Percentiles rank a stretch among this genome's conserved stretches.
Evolutionary conservation across 2,113 vertebrate species (phyloP).

Genomic region (Colinus virginianus): DNA sequence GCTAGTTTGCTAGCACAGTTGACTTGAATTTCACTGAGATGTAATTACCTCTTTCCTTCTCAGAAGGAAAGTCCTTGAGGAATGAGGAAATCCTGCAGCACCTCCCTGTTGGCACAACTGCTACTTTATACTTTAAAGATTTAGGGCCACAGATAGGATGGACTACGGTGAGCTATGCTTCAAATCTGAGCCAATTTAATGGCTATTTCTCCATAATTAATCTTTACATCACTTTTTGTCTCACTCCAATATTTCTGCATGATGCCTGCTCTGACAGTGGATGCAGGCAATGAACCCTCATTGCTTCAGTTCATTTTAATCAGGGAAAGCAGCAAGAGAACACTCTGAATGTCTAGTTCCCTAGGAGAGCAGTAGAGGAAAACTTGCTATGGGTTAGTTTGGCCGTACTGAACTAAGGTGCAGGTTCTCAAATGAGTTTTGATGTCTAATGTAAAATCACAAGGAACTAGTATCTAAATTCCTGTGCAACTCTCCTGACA

Average conservation of each 20-base stretch:
- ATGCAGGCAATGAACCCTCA: slow-evolving; percentile 29
- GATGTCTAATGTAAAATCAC: not conserved
- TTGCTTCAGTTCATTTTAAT: slow-evolving; percentile 47
- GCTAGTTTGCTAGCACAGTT: not conserved
- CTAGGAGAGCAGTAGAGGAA: slow-evolving; percentile 1
- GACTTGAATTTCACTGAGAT: slow-evolving; percentile 21
- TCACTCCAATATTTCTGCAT: slow-evolving; percentile 39
- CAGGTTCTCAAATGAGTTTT: not conserved
- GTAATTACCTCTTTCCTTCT: slow-evolving; percentile 64
- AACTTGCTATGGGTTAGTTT: not conserved
- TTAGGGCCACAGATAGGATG: slow-evolving; percentile 90
- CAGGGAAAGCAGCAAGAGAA: slow-evolving; percentile 35
- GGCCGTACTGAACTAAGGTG: not conserved
- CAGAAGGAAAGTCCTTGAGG: slow-evolving; percentile 85
- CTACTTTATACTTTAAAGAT: slow-evolving; percentile 89
- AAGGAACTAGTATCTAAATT: not conserved
- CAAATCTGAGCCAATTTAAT: slow-evolving; percentile 18
- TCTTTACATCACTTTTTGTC: slow-evolving; percentile 40
- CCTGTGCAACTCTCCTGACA: not conserved
- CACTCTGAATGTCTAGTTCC: not conserved
- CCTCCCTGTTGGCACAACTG: slow-evolving; percentile 86
- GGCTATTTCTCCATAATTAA: slow-evolving; percentile 55
- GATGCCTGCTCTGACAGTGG: slow-evolving; percentile 26
- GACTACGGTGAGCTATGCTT: slow-evolving; percentile 84
- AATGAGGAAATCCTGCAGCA: slow-evolving; percentile 87